Evolutionary conservation across 2,888 invertebrate genomes (phyloP).

Genomic region (Harpagoxenus sublaevis): DNA sequence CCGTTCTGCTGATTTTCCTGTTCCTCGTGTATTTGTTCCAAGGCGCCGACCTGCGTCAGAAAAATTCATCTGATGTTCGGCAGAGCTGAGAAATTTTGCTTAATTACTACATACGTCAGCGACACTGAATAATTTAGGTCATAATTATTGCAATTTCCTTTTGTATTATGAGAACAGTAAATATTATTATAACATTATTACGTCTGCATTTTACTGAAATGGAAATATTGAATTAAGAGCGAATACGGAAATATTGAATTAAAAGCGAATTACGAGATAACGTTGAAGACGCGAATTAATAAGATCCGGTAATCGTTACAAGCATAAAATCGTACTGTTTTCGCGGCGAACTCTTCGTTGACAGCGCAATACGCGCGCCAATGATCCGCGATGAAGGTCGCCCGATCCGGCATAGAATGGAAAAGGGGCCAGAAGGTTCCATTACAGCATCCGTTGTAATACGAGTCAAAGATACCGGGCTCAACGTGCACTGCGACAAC

Average conservation of each 20-base stretch:
- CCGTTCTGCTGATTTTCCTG: conserved; percentile 82
- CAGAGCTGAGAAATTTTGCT: background rate
- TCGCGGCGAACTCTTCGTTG: conserved; percentile 94
- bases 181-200: background rate
- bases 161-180: background rate
- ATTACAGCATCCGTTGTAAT: conserved; percentile 97
- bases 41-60: conserved; percentile 78
- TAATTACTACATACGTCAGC: background rate
- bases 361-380: conserved; percentile 94
- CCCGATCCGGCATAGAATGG: conserved; percentile 96
- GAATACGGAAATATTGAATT: background rate
- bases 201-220: background rate
- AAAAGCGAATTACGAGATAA: background rate
- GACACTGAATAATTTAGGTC: background rate
- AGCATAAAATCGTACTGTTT: conserved; percentile 88
- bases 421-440: conserved; percentile 97
- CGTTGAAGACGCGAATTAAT: background rate
- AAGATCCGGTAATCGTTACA: background rate
- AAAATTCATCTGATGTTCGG: background rate
- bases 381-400: conserved; percentile 93
- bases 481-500: conserved; percentile 94
- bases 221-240: background rate
- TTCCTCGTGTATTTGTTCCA: conserved; percentile 81
- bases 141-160: background rate
- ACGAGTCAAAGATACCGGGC: conserved; percentile 92